Base-by-base conservation (phyloP, 2,113 vertebrate genomes). In the Salvator merianae region DNA sequence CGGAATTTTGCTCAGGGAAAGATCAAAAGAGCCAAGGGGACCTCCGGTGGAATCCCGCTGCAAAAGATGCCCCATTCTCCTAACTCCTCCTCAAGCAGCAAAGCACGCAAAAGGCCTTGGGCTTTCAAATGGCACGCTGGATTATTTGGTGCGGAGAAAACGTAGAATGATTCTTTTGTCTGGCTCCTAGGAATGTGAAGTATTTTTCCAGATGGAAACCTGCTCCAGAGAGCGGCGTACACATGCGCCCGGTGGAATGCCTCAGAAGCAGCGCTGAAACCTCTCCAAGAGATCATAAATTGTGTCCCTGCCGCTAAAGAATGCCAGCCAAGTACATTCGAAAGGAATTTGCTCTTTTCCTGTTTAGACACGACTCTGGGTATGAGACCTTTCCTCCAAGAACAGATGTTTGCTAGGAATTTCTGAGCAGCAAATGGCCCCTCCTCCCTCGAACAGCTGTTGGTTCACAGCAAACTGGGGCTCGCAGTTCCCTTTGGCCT, bases 361-460 rank as follows among this genome's bases (percentile, higher is more conserved):
- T 77, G 84, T 71, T 81, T 84, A 72, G 36, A 34, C 62, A 70
- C 26, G 36, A 3, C 40, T 87, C 47, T 1, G 34, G 74, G n/a
- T 76, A 73, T 47, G 66, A 76, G 36, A 2, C 72, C 81, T 86
- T 84, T 73, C 28, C 24, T 63, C 50, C 24, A 5, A 62, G 36
- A 53, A 12, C 77, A 89, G 91, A 83, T 74, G 83, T 78, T 86
- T 82, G 84, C 70, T 32, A 65, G 30, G 79, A 87, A 81, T 38
- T 40, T 26, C 43, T 18, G 68, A 83, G 70, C 63, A 47, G 55
- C 3, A 9, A 65, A 66, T 20, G 72, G 28, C 55, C 34, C 75
- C 82, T 81, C 68, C 32, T 81, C 38, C 72, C 28, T 34, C 36
- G 65, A 77, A 77, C 84, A 88, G 77, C 1, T 86, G 87, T 43